Base-by-base conservation (phyloP, 2,888 invertebrate species). In the Ophioninae sp. region DNA sequence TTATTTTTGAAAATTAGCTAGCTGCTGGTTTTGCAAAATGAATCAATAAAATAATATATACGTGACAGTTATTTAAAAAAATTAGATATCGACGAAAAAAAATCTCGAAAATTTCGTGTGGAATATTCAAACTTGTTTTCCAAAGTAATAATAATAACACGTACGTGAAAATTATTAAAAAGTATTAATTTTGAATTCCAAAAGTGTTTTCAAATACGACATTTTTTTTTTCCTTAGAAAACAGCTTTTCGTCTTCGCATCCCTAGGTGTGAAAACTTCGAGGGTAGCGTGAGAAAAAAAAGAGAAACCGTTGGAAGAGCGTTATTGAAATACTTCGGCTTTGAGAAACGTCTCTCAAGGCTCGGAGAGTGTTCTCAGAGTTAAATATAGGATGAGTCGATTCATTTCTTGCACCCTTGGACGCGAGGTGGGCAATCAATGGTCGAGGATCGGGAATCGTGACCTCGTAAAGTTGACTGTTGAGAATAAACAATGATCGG, bases 381-480 rank as follows among this genome's bases (percentile, higher is more conserved):
- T 17, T 50, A 50, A 50, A 50, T 50, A 50, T 50, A 50, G 17
- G 13, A 50, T 50, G 17, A 50, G 50, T 10, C 13, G 21, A 13
- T 39, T 65, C 39, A n/a, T 61, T 17, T 59, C 5, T 23, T 61
- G 6, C 7, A 17, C 41, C 61, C 39, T 41, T 2, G 23, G 41
- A 21, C 41, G 13, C 41, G 30, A 41, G 41, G 30, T 39, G 44
- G n/a, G 6, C 65, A 74, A 69, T 74, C 41, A 69, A 64, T 20
- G 7, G 69, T 39, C 69, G 56, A 70, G 69, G 21, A 50, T 73
- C 57, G 41, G 20, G 69, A 72, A 79, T 75, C 79, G 82, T 79
- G 79, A 79, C 74, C 82, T 79, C 82, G 82, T 82, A 82, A 82
- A 82, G 39, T 37, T 67, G 41, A 67, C 8, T 61, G 44, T 57